Evolutionary conservation across 30 jellyfish, hydroid and myxozoan species (phyloP).

Genomic region (Calvadosia cruxmelitensis): DNA sequence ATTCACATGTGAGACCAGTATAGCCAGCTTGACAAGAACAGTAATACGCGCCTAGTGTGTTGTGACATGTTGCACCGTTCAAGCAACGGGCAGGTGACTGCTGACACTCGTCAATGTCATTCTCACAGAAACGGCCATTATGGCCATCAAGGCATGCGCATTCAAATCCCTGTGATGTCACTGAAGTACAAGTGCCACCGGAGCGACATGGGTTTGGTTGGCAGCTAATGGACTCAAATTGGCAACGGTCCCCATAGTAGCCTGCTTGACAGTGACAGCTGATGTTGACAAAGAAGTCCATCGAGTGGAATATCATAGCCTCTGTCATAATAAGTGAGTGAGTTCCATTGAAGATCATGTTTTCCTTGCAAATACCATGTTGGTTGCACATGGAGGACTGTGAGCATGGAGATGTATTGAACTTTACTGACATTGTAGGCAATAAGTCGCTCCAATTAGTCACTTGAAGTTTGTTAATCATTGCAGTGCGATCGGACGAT

Average conservation of each 20-base stretch:
- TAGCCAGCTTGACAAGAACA: conserved; percentile 41
- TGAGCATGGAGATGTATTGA: conserved; percentile 15
- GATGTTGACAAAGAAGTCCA: conserved; percentile 17
- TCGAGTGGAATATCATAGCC: conserved; percentile 26
- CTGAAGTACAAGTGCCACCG: conserved; percentile 34
- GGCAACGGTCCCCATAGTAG: conserved; percentile 51
- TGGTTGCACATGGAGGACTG: conserved; percentile 5
- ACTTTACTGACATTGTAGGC: background rate
- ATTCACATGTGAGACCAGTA: conserved; percentile 47
- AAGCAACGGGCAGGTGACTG: conserved; percentile 37
- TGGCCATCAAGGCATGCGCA: conserved; percentile 37
- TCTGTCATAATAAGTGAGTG: conserved; percentile 11
- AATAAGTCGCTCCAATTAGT: too few species aligned
- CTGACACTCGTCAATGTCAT: conserved; percentile 31
- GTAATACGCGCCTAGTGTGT: conserved; percentile 12
- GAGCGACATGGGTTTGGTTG: conserved; percentile 57
- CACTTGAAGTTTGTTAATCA: too few species aligned
- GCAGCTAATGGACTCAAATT: conserved; percentile 29
- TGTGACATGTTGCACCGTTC: conserved; percentile 30
- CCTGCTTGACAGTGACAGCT: conserved; percentile 62
- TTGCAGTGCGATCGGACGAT: background rate
- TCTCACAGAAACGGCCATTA: conserved; percentile 52
- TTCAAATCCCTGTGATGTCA: conserved; percentile 2
- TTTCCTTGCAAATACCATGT: conserved; percentile 29
- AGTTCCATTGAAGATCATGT: conserved; percentile 1